phyloP scores from a whole-genome alignment of 2,113 vertebrate species.

The Struthidea cinerea region DNA sequence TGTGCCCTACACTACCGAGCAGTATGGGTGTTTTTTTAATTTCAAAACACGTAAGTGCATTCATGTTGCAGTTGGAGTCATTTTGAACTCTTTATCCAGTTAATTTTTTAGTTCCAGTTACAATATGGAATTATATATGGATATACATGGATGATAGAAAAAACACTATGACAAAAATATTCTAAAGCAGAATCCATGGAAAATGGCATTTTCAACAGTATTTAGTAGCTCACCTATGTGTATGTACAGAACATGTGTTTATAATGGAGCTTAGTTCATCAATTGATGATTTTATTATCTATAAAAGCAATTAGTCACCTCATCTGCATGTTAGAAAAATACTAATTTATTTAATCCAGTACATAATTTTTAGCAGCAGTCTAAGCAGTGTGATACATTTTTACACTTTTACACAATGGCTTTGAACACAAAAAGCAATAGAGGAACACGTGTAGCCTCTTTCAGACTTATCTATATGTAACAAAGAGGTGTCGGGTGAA shows the following conservation, averaged over 20 bases:
- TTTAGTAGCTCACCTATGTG: background rate
- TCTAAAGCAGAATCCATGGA: background rate
- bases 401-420: background rate
- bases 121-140: background rate
- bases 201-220: background rate
- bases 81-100: background rate
- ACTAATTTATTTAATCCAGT: background rate
- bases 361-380: background rate
- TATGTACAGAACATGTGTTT: background rate
- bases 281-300: background rate
- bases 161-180: background rate
- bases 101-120: background rate
- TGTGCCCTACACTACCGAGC: background rate
- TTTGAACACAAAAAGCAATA: background rate
- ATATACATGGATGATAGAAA: background rate
- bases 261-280: background rate
- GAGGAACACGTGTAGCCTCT: background rate
- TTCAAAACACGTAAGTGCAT: background rate
- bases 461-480: background rate
- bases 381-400: background rate
- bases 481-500: background rate
- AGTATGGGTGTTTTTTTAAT: background rate
- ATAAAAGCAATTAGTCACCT: background rate
- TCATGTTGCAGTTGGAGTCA: background rate
- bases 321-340: background rate